phyloP scores from a whole-genome alignment of 1,140 invertebrate genomes.

The Lepidurus packardi region DNA sequence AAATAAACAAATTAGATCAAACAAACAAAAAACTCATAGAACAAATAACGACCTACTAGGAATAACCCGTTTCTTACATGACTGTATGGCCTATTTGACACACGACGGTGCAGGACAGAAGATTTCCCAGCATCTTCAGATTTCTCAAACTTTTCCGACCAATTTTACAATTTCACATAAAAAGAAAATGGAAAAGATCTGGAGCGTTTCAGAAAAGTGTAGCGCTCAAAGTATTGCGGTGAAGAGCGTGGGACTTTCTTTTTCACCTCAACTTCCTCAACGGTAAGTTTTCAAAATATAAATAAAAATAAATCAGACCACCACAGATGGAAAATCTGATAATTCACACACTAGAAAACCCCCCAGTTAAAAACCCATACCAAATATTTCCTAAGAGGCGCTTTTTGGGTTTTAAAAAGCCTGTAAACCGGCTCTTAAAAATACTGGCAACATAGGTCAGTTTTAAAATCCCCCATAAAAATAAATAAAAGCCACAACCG shows the following conservation, averaged over 20 bases:
- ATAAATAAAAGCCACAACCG: neutral
- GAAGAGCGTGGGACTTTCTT: neutral
- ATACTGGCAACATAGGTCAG: neutral
- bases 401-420: neutral
- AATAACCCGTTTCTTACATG: too few species aligned
- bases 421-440: constrained; percentile 1
- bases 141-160: too few species aligned
- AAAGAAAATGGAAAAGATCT: neutral
- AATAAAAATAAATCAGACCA: neutral
- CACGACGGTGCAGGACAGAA: too few species aligned
- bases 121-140: too few species aligned
- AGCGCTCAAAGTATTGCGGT: neutral
- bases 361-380: neutral
- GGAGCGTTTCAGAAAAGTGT: neutral
- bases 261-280: neutral
- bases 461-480: neutral
- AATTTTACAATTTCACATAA: neutral
- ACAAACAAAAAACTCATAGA: neutral
- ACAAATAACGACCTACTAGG: too few species aligned
- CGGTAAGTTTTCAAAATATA: neutral
- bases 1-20: neutral
- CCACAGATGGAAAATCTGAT: neutral
- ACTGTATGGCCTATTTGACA: too few species aligned
- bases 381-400: neutral
- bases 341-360: neutral